Evolutionary conservation across 1,140 invertebrate species (phyloP), one percentile per base, ranked within the genome.

Genomic region (Drosophila insularis): DNA sequence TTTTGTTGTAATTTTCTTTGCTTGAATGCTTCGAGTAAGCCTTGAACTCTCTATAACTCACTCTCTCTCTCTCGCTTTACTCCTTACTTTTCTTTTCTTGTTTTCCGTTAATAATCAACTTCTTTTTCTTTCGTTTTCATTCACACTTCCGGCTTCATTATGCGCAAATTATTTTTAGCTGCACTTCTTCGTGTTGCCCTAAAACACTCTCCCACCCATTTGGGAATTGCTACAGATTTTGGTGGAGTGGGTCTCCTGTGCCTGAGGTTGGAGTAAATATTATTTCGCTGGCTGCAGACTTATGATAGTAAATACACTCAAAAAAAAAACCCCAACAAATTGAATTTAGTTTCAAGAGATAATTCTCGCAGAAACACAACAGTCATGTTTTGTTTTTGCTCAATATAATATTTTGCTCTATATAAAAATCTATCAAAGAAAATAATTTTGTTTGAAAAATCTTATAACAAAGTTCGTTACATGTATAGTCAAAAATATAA

Each of bases 61-160:
- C 21, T 35, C 32, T 10, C 13, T 58, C 37, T 61, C 10, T 35
- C 7, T 19, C 32, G 14, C 55, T 35, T 17, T 19, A 11, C 23
- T 56, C n/a, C n/a, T 14, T n/a, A 11, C 8, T 27, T 55, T 75
- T 69, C 37, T 59, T 27, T 64, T 62, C 19, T 67, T 79, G 50
- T 78, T 78, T 27, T 39, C 27, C 55, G 54, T 62, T 73, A 80
- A 89, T 86, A 87, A 86, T 87, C 79, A 89, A 87, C 84, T 87
- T 87, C 75, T 78, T 80, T 86, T 69, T 86, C 70, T 85, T 79
- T 81, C 68, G 37, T 71, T 89, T 82, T 72, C 82, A 74, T 87
- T 87, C 84, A 89, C 84, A 87, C 84, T 87, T 87, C 84, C 84
- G 84, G 84, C 84, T 87, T 82, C 84, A 87, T 87, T 87, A 87